Evolutionary conservation across 1,140 invertebrate species (phyloP).

Genomic region (Leptopilina boulardi): DNA sequence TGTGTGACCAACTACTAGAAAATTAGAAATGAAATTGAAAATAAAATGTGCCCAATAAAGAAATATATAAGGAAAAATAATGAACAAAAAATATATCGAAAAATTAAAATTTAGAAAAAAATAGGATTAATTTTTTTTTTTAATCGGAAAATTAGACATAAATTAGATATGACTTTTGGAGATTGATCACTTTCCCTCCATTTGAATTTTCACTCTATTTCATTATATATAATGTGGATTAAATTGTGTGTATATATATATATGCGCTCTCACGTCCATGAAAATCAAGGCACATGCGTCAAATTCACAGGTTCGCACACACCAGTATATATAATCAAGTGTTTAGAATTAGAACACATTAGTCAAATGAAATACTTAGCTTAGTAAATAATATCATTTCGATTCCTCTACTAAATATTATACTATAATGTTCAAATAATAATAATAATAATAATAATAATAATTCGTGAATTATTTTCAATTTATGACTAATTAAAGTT

Average conservation of each 20-base stretch:
- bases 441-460: neutral
- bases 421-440: neutral
- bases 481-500: neutral
- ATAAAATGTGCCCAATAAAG: neutral
- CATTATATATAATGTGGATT: no score
- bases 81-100: no score
- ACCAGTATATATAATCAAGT: no score
- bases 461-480: neutral
- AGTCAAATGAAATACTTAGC: neutral
- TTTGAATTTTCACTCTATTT: no score
- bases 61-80: no score
- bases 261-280: no score
- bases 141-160: no score
- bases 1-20: conserved; percentile 14
- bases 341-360: conserved; percentile 13
- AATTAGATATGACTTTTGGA: no score
- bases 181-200: no score
- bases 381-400: neutral
- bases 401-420: neutral
- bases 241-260: neutral
- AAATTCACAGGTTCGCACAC: neutral
- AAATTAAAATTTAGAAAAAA: no score
- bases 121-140: no score
- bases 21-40: neutral
- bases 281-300: neutral